These are phyloP conservation scores for Albula goreensis DNA, from an alignment of 2,113 vertebrate genomes.

Conservation along the genomic window DNA sequence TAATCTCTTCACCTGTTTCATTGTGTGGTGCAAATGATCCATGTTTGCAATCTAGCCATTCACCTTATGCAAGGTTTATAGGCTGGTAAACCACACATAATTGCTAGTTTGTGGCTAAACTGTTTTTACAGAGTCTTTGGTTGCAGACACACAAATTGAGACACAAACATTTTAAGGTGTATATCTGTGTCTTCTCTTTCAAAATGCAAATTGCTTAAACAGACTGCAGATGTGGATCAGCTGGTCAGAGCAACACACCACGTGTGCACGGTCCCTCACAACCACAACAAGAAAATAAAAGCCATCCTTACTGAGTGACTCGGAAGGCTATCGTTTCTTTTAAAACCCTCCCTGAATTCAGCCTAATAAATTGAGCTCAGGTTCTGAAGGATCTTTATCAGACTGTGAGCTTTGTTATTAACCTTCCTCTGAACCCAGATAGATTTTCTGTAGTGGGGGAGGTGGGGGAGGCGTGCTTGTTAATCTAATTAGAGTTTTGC, in stretches of 20 bases:
- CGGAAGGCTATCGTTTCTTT: neutral
- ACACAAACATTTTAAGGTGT: too few relatives aligned
- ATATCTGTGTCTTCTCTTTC: too few relatives aligned
- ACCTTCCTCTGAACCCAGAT: conserved; percentile 52
- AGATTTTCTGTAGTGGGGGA: conserved; percentile 38
- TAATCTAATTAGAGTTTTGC: conserved; percentile 47
- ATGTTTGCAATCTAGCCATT: too few relatives aligned
- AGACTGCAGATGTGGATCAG: too few relatives aligned
- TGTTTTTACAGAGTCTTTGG: too few relatives aligned
- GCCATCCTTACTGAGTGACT: neutral
- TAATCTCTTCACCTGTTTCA: neutral
- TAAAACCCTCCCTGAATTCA: conserved; percentile 21
- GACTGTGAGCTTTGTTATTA: conserved; percentile 42
- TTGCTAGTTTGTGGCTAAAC: too few relatives aligned
- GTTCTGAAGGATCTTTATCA: conserved; percentile 44
- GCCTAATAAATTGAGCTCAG: conserved; percentile 20
- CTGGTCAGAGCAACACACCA: neutral
- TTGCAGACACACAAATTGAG: too few relatives aligned
- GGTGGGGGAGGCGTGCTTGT: conserved; percentile 31
- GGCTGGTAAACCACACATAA: too few relatives aligned
- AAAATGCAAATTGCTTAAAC: too few relatives aligned
- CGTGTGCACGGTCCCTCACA: too few relatives aligned
- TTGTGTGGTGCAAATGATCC: too few relatives aligned
- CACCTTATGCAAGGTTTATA: too few relatives aligned
- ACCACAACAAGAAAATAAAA: neutral